A percentile compares a stretch with the other conserved stretches of the same genome.
Conservation (phyloP, 2,888 invertebrate species). For the Epinotia bilunana region DNA sequence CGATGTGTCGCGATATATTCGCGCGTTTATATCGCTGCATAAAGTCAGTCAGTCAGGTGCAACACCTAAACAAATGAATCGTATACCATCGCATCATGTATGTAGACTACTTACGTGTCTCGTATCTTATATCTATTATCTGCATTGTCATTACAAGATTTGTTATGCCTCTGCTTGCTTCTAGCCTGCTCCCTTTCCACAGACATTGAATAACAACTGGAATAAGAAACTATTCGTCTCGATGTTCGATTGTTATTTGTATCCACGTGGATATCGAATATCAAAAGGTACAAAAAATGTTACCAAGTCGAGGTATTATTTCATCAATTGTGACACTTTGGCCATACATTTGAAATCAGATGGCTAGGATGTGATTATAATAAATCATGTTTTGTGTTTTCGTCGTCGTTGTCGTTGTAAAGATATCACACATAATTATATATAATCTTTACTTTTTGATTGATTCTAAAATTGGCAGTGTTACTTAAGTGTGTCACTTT, state of each 20-base stretch:
- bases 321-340: neutral
- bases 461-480: too few relatives aligned
- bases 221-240: constrained; percentile 14
- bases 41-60: neutral
- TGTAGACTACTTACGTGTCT: constrained; percentile 18
- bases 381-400: too few relatives aligned
- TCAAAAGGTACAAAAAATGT: neutral
- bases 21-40: too few relatives aligned
- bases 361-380: neutral
- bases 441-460: too few relatives aligned
- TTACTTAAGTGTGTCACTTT: too few relatives aligned
- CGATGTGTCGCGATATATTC: too few relatives aligned
- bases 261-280: constrained; percentile 4
- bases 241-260: constrained; percentile 13
- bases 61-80: constrained; percentile 4
- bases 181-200: constrained; percentile 7
- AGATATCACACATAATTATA: too few relatives aligned
- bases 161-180: constrained; percentile 20
- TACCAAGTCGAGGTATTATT: neutral
- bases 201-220: constrained; percentile 20
- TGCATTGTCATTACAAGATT: constrained; percentile 17
- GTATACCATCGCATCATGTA: constrained; percentile 7
- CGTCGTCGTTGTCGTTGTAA: too few relatives aligned
- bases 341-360: neutral
- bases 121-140: constrained; percentile 20